These are phyloP conservation scores for Ranitomeya imitator DNA, from an alignment of 2,113 vertebrate species.

Conservation along the genomic window DNA sequence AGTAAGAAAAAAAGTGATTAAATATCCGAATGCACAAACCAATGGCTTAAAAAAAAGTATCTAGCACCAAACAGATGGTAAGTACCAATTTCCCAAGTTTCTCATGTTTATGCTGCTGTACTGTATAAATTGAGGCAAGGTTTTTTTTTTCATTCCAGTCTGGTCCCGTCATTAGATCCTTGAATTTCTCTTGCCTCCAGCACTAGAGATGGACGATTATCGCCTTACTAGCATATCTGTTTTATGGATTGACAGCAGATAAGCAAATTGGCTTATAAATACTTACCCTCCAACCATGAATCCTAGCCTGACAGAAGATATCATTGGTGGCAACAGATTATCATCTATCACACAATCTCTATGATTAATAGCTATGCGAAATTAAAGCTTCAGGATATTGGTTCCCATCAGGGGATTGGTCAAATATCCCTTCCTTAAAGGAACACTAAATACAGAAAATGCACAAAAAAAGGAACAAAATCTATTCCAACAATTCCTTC, in stretches of 20 bases:
- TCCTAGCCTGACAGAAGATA: not conserved
- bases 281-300: too few relatives aligned
- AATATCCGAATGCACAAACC: too few relatives aligned
- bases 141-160: not conserved
- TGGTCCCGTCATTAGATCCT: not conserved
- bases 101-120: not conserved
- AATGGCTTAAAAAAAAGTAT: too few relatives aligned
- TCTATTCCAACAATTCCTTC: too few relatives aligned
- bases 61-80: not conserved
- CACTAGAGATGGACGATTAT: not conserved
- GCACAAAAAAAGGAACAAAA: too few relatives aligned
- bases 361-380: not conserved
- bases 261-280: not conserved
- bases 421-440: not conserved
- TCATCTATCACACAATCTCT: not conserved
- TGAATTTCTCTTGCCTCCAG: not conserved
- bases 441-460: too few relatives aligned
- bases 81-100: not conserved
- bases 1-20: too few relatives aligned
- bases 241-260: not conserved
- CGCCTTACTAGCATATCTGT: not conserved
- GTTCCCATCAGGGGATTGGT: not conserved
- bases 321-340: not conserved
- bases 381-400: not conserved
- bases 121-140: not conserved